Evolutionary conservation across 2,888 invertebrate genomes (phyloP), one percentile per base, ranked within the genome.

Genomic region (Tipula vernalis): DNA sequence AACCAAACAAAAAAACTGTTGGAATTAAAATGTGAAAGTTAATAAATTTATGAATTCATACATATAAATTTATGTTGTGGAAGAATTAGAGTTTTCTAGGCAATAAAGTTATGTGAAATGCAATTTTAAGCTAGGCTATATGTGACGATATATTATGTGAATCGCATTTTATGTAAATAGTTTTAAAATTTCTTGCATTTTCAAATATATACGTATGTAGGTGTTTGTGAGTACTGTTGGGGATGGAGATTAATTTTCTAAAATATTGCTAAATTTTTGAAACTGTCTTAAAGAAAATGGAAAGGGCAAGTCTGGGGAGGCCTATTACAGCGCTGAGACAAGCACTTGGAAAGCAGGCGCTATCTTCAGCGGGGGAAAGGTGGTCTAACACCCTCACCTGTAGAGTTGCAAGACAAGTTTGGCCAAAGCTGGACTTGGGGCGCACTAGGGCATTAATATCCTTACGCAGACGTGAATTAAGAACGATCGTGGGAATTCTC

Each of bases 11-110:
- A 71, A 71, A 71, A 71, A 28, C 28, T 6, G 6, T 28, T 71
- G 71, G 28, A 71, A 71, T 71, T 71, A 71, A 71, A 71, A 71
- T 71, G 18, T n/a, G 51, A 57, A 15, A 57, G 51, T 71, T 71
- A 71, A 28, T 18, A 71, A 71, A 71, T 71, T 71, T 71, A 71
- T 71, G 71, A 71, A 71, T 71, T 71, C 71, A 71, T 71, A 71
- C 71, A 71, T 71, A 71, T 18, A 71, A 71, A 71, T 71, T 71
- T 71, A 71, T 71, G 71, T 71, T 71, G 71, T 71, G 71, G 71
- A 71, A 71, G 71, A 71, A 71, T 71, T 71, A 71, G 71, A 71
- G 71, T 71, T 71, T 71, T 71, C 71, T 71, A 71, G 71, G 71
- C 71, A 71, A 71, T 71, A 71, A 71, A 71, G 28, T 71, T 71